These are phyloP conservation scores for Agriopis marginaria DNA, from an alignment of 2,888 invertebrate genomes.

Conservation along the genomic window DNA sequence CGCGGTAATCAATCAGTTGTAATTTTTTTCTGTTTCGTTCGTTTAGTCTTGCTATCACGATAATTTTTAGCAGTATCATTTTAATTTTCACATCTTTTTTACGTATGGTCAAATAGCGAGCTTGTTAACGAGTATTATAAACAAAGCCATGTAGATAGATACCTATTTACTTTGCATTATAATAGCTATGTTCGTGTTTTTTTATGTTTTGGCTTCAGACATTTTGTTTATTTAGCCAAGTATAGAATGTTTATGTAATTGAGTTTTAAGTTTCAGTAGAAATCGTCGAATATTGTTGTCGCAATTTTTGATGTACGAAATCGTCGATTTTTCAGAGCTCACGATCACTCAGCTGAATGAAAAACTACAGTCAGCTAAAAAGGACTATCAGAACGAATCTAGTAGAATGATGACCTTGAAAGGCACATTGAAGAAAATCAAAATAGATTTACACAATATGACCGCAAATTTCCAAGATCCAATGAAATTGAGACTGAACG, in stretches of 20 bases:
- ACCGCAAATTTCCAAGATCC: conserved; percentile 93
- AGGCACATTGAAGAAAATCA: conserved; percentile 90
- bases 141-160: conserved; percentile 22
- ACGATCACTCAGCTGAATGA: conserved; percentile 92
- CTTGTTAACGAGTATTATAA: not conserved
- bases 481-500: conserved; percentile 84
- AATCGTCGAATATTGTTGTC: not conserved
- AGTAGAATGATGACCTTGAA: conserved; percentile 87
- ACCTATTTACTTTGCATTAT: not conserved
- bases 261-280: too few species aligned
- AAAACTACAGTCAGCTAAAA: conserved; percentile 90
- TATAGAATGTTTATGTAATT: too few species aligned
- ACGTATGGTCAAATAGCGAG: conserved; percentile 2
- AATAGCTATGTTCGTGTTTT: not conserved
- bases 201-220: too few species aligned
- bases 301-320: conserved; percentile 30
- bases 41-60: conserved; percentile 18
- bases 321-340: conserved; percentile 83
- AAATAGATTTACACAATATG: conserved; percentile 93
- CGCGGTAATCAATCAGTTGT: conserved; percentile 84
- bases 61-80: conserved; percentile 28
- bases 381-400: conserved; percentile 89
- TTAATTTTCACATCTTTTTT: conserved; percentile 23
- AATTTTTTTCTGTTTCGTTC: conserved; percentile 71
- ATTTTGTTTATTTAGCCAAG: too few species aligned